Conservation (phyloP, 2,113 vertebrate genomes). For the Toxotes jaculatrix region DNA sequence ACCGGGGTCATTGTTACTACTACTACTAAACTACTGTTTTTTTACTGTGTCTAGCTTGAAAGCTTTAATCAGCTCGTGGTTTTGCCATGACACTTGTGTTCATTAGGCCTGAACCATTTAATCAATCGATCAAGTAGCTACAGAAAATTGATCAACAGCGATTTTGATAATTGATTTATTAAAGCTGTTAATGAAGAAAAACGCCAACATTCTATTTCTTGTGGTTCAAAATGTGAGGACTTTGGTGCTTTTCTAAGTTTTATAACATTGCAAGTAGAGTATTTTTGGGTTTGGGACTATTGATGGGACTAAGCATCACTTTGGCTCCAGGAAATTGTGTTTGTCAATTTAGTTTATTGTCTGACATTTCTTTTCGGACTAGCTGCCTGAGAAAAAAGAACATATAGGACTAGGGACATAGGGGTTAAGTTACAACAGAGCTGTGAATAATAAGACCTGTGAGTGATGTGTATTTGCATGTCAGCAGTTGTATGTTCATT, state of each 20-base stretch:
- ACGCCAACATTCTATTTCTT: not conserved
- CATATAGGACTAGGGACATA: slow-evolving; percentile 3
- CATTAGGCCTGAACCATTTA: too few species aligned
- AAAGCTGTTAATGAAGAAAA: not conserved
- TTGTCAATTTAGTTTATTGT: too few species aligned
- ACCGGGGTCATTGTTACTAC: too few species aligned
- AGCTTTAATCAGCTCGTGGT: too few species aligned
- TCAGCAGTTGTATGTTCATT: slow-evolving; percentile 41
- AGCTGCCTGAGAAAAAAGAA: not conserved
- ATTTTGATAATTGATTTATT: too few species aligned
- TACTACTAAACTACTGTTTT: not conserved
- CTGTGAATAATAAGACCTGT: slow-evolving; percentile 8
- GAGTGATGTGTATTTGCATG: slow-evolving; percentile 39
- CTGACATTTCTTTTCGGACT: not conserved
- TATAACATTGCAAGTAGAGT: not conserved
- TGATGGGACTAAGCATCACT: not conserved
- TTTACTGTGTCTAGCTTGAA: not conserved
- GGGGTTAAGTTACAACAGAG: slow-evolving; percentile 19
- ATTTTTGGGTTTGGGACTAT: not conserved
- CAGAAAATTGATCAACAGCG: too few species aligned
- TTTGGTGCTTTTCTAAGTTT: not conserved
- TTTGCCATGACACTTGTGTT: too few species aligned
- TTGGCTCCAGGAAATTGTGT: not conserved
- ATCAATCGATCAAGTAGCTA: too few species aligned
- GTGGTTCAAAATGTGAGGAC: too few species aligned